phyloP scores from a whole-genome alignment of 2,888 invertebrate genomes.

The Esperia sulphurella region DNA sequence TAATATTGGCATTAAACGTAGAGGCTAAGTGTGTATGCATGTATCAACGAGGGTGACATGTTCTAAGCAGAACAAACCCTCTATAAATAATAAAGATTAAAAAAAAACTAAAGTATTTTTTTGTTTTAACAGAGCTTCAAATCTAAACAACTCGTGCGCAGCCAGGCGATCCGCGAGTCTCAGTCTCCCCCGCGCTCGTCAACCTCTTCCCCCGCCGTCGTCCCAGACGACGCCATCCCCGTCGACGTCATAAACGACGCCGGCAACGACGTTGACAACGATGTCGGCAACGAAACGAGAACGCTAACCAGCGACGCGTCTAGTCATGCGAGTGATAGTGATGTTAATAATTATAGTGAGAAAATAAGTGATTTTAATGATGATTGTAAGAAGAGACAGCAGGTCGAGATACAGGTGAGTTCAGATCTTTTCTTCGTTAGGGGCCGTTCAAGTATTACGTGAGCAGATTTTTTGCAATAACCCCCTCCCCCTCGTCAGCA shows the following conservation, averaged over 20 bases:
- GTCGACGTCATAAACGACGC: background rate
- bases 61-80: too few species aligned
- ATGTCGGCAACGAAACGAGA: constrained; percentile 5
- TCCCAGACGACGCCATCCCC: constrained; percentile 3
- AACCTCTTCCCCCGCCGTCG: constrained; percentile 71
- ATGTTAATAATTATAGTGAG: constrained; percentile 20
- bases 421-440: background rate
- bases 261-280: constrained; percentile 7
- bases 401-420: constrained; percentile 69
- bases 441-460: too few species aligned
- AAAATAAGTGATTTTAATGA: constrained; percentile 21
- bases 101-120: too few species aligned
- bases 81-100: too few species aligned
- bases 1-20: too few species aligned
- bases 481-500: too few species aligned
- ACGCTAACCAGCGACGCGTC: constrained; percentile 32
- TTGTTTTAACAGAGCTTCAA: constrained; percentile 80
- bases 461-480: too few species aligned
- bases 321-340: constrained; percentile 54
- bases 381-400: constrained; percentile 41
- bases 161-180: constrained; percentile 94
- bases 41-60: too few species aligned
- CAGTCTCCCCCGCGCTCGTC: constrained; percentile 81
- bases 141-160: constrained; percentile 90
- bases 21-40: too few species aligned